These are phyloP conservation scores for Melinaea menophilus DNA, from an alignment of 2,888 invertebrate species.

Conservation along the genomic window DNA sequence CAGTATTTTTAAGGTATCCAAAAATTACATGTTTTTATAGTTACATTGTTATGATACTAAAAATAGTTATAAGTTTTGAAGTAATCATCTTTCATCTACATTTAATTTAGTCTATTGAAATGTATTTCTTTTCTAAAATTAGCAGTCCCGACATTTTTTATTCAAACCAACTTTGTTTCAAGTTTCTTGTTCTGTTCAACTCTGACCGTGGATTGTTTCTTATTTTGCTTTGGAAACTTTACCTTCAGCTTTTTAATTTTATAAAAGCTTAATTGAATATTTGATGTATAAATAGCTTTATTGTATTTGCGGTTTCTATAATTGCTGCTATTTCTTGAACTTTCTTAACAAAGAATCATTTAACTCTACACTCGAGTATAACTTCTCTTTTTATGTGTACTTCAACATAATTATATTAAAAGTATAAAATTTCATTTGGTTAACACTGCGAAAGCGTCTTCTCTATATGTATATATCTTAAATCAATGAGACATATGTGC, in stretches of 20 bases:
- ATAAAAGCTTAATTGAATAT: conserved; percentile 17
- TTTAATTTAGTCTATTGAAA: conserved; percentile 4
- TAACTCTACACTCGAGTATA: background rate
- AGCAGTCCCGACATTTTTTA: conserved; percentile 14
- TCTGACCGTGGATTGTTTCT: conserved; percentile 17
- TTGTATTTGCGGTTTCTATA: background rate
- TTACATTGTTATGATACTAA: too few species aligned
- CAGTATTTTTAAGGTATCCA: too few species aligned
- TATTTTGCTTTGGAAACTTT: conserved; percentile 19
- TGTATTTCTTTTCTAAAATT: conserved; percentile 17
- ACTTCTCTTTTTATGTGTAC: background rate
- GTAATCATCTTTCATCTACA: background rate
- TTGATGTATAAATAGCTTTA: conserved; percentile 2
- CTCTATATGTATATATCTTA: background rate
- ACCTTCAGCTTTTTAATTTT: conserved; percentile 22
- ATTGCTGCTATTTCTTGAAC: background rate
- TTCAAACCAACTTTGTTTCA: conserved; percentile 13
- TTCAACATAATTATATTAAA: background rate
- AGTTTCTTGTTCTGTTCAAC: conserved; percentile 24
- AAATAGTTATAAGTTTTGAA: too few species aligned
- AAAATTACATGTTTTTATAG: too few species aligned
- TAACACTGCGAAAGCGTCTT: too few species aligned
- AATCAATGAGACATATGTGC: background rate
- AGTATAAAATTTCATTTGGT: too few species aligned
- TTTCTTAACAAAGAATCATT: conserved; percentile 2